phyloP scores from a whole-genome alignment of 2,888 invertebrate species.

The Cistogaster globosa region DNA sequence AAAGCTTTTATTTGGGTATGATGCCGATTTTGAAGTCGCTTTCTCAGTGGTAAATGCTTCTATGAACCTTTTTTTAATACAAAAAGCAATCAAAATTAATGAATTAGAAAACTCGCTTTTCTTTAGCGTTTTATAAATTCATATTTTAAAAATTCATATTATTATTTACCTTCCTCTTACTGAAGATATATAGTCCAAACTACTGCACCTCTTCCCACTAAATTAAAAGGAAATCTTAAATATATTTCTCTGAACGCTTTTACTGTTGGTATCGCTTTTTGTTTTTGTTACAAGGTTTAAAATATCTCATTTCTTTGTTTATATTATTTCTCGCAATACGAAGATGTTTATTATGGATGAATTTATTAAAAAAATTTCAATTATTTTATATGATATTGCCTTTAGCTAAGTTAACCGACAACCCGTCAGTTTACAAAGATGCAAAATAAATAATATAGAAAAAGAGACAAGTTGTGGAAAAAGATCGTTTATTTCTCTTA shows the following conservation, averaged over 20 bases:
- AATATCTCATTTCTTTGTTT: not conserved
- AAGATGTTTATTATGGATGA: not conserved
- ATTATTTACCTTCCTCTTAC: no score
- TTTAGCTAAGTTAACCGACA: constrained; percentile 24
- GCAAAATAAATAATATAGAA: not conserved
- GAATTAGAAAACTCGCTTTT: no score
- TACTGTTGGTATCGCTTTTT: not conserved
- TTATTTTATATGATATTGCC: constrained; percentile 46
- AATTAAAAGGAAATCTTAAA: not conserved
- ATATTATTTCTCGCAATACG: constrained; percentile 10
- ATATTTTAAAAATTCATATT: no score
- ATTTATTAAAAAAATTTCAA: constrained; percentile 5
- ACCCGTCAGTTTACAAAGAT: constrained; percentile 16
- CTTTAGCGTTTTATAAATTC: no score
- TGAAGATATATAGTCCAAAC: no score
- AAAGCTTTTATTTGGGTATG: no score
- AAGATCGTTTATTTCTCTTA: not conserved
- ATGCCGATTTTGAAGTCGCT: no score
- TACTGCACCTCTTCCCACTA: no score
- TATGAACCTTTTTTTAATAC: no score
- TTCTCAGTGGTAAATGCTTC: no score
- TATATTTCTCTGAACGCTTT: not conserved
- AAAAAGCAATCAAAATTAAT: no score
- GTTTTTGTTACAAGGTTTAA: constrained; percentile 2
- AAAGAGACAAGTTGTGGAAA: not conserved